phyloP scores from a whole-genome alignment of 2,888 invertebrate genomes.

The Latrodectus elegans region DNA sequence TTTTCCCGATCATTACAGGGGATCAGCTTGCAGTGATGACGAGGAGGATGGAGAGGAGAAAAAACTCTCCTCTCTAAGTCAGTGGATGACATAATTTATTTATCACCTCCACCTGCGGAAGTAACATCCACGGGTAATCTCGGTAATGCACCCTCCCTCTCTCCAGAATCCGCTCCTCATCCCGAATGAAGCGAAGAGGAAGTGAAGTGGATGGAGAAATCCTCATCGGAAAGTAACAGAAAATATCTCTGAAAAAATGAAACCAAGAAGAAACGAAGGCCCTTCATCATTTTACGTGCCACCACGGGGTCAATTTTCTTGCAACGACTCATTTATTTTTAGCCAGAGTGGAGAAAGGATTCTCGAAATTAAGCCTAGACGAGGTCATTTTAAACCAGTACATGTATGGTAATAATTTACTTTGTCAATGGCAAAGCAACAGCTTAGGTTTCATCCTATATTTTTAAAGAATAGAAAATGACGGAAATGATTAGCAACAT shows the following conservation, averaged over 20 bases:
- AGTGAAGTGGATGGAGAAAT: background rate
- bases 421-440: background rate
- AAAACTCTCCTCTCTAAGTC: slow-evolving; percentile 17
- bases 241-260: background rate
- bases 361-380: slow-evolving; percentile 34
- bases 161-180: slow-evolving; percentile 3
- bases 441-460: background rate
- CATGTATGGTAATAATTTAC: slow-evolving; percentile 6
- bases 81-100: slow-evolving; percentile 64
- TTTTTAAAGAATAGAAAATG: background rate
- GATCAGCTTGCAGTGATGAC: slow-evolving; percentile 35
- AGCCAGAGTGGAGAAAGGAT: slow-evolving; percentile 13
- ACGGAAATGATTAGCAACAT: background rate
- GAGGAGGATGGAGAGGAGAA: slow-evolving; percentile 14
- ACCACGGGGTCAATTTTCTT: slow-evolving; percentile 58
- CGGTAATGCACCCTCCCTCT: slow-evolving; percentile 53
- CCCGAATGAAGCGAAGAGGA: background rate
- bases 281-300: slow-evolving; percentile 56
- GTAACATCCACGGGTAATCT: slow-evolving; percentile 62
- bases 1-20: slow-evolving; percentile 54
- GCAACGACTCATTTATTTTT: slow-evolving; percentile 54
- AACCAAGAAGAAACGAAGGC: slow-evolving; percentile 19
- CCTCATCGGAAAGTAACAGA: slow-evolving; percentile 5
- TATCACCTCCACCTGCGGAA: slow-evolving; percentile 62
- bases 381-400: slow-evolving; percentile 51